phyloP scores from a whole-genome alignment of 2,113 vertebrate species.

The Chrysemys picta region DNA sequence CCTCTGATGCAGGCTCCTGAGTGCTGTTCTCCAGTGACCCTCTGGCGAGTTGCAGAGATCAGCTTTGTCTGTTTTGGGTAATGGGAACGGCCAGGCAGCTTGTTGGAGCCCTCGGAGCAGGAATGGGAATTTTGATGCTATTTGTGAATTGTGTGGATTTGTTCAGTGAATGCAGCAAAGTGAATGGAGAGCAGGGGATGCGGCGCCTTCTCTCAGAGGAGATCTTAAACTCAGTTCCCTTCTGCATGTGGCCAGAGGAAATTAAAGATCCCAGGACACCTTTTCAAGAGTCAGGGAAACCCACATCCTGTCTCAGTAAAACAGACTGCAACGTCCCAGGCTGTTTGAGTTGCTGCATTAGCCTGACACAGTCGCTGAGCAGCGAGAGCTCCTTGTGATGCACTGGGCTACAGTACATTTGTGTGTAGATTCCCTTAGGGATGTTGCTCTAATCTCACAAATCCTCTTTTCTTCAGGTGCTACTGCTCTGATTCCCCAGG shows the following conservation, averaged over 20 bases:
- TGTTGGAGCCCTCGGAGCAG: not conserved
- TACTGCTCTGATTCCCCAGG: not conserved
- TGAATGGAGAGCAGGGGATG: not conserved
- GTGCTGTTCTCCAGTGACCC: too few relatives aligned
- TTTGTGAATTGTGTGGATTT: not conserved
- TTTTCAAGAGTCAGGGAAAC: not conserved
- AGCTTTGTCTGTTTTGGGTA: not conserved
- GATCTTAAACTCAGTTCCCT: not conserved
- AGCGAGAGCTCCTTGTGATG: not conserved
- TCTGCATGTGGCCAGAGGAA: not conserved
- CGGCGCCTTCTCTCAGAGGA: not conserved
- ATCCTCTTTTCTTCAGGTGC: not conserved
- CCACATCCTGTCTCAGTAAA: not conserved
- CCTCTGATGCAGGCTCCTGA: not conserved
- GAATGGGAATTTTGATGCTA: not conserved
- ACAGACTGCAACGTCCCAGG: rapidly evolving
- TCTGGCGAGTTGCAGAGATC: not conserved
- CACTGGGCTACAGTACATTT: rapidly evolving
- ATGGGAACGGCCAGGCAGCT: too few relatives aligned
- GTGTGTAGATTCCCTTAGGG: not conserved
- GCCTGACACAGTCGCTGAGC: rapidly evolving
- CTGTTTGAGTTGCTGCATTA: not conserved
- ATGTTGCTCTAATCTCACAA: not conserved
- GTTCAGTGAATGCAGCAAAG: not conserved
- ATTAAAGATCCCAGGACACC: not conserved